A percentile compares a stretch with the other conserved stretches of the same genome.
phyloP scores from a whole-genome alignment of 2,888 invertebrate genomes.

The Epirrhoe alternata region DNA sequence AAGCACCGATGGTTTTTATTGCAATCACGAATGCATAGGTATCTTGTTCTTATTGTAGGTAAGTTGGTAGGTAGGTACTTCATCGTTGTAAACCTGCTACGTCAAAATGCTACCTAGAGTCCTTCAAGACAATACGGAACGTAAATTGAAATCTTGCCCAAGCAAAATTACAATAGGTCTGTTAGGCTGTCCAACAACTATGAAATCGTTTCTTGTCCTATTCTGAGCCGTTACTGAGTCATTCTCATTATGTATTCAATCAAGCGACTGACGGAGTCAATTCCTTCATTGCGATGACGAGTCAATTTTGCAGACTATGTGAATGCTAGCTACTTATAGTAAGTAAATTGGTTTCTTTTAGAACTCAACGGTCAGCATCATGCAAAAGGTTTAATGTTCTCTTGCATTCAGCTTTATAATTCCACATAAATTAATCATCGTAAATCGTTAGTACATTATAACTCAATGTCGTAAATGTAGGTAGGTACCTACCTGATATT shows the following conservation, averaged over 20 bases:
- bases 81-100: too few relatives aligned
- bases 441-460: too few relatives aligned
- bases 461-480: too few relatives aligned
- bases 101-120: too few relatives aligned
- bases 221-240: conserved; percentile 42
- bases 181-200: conserved; percentile 48
- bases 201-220: conserved; percentile 48
- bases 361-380: too few relatives aligned
- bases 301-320: conserved; percentile 15
- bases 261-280: conserved; percentile 43
- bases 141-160: conserved; percentile 29
- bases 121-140: neutral
- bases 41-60: too few relatives aligned
- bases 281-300: conserved; percentile 41
- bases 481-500: neutral
- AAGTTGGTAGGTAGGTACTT: too few relatives aligned
- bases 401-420: too few relatives aligned
- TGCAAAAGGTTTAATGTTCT: too few relatives aligned
- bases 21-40: too few relatives aligned
- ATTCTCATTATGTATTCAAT: conserved; percentile 48
- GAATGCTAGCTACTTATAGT: neutral
- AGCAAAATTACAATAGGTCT: conserved; percentile 42
- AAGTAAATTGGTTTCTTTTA: neutral
- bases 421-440: too few relatives aligned
- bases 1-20: too few relatives aligned